Conservation (phyloP, 2,888 invertebrate genomes). For the Spilosoma lubricipeda region DNA sequence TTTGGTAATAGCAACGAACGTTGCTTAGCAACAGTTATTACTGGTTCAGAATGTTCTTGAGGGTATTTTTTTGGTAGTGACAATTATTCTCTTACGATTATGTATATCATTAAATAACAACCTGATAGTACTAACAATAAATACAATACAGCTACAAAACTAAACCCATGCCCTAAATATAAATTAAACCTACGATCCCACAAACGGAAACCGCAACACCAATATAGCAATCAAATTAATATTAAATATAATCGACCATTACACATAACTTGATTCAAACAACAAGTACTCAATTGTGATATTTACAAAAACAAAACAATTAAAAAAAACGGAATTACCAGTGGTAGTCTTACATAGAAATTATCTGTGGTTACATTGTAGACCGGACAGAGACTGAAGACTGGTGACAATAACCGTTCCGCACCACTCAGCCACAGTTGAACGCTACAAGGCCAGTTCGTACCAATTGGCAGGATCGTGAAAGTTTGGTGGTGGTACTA, state of each 20-base stretch:
- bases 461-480: constrained; percentile 15
- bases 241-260: not conserved
- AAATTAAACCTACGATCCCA: not conserved
- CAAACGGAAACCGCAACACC: not conserved
- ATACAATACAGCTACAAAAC: not conserved
- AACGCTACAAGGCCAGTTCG: constrained; percentile 45
- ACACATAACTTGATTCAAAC: not conserved
- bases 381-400: not conserved
- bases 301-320: not conserved
- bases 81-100: not conserved
- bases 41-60: no score
- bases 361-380: not conserved
- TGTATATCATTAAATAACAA: not conserved
- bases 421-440: constrained; percentile 26
- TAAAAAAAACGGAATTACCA: not conserved
- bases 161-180: not conserved
- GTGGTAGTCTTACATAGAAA: not conserved
- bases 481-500: constrained; percentile 5
- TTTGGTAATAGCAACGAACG: no score
- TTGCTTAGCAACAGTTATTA: no score
- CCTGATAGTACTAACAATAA: not conserved
- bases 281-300: not conserved
- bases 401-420: constrained; percentile 41
- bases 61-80: no score
- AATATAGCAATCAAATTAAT: not conserved